Percentiles rank a stretch among this genome's conserved stretches.
Conservation (phyloP, 2,888 invertebrate genomes). For the Sinopyrophorus schimmeli region DNA sequence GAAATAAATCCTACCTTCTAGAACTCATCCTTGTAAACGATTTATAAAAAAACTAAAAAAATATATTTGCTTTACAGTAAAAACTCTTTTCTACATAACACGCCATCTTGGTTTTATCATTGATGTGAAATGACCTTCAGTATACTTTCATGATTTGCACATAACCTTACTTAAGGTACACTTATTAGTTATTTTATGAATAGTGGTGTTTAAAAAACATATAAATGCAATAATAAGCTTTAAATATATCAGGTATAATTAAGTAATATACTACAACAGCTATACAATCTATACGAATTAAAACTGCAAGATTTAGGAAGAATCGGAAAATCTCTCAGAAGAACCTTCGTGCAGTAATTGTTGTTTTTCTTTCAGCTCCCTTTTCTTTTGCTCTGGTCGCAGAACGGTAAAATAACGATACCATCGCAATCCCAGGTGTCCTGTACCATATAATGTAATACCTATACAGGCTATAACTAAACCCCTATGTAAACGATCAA, state of each 20-base stretch:
- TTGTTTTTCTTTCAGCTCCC: constrained; percentile 53
- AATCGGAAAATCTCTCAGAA: no score
- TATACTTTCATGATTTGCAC: constrained; percentile 15
- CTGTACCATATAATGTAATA: constrained; percentile 58
- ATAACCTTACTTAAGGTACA: constrained; percentile 10
- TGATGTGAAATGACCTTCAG: constrained; percentile 22
- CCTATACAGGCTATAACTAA: constrained; percentile 61
- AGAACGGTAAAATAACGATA: constrained; percentile 58
- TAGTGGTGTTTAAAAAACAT: not conserved
- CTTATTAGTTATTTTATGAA: not conserved
- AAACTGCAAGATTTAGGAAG: no score
- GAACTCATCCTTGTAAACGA: constrained; percentile 46
- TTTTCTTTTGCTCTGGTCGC: constrained; percentile 53
- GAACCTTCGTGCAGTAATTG: constrained; percentile 57
- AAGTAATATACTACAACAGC: no score
- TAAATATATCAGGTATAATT: no score
- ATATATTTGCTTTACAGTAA: constrained; percentile 37
- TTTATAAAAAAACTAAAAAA: constrained; percentile 33
- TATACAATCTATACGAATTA: no score
- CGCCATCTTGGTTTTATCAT: constrained; percentile 50
- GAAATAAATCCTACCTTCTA: constrained; percentile 45
- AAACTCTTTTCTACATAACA: constrained; percentile 36
- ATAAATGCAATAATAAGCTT: constrained; percentile 4
- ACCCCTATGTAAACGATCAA: constrained; percentile 61
- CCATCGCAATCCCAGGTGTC: constrained; percentile 55